Conservation (phyloP, 2,113 vertebrate genomes). For the Chauna torquata region DNA sequence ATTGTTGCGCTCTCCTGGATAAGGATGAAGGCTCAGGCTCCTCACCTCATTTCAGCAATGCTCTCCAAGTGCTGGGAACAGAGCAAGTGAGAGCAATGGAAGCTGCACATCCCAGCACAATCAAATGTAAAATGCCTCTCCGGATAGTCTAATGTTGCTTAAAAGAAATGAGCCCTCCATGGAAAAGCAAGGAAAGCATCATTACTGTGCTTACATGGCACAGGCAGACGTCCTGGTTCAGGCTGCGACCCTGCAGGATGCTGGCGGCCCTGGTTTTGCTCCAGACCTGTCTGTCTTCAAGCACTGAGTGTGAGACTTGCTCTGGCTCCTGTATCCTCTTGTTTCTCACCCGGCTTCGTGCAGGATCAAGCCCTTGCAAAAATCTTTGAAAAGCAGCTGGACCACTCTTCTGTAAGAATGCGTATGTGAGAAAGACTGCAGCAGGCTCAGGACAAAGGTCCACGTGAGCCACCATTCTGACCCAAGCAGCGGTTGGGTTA, state of each 20-base stretch:
- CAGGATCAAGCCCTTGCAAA: not conserved
- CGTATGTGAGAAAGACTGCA: not conserved
- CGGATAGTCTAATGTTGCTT: not conserved
- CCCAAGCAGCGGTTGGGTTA: not conserved
- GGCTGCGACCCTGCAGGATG: not conserved
- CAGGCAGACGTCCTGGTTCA: not conserved
- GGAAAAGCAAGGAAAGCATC: not conserved
- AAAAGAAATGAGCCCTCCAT: not conserved
- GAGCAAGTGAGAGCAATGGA: not conserved
- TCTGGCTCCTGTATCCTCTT: not conserved
- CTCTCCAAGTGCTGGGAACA: not conserved
- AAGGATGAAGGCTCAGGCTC: not conserved
- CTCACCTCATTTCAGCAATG: not conserved
- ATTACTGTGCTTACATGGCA: rapidly evolving
- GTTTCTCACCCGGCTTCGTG: rapidly evolving
- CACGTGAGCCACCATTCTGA: not conserved
- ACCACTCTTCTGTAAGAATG: no score
- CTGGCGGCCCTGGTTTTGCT: not conserved
- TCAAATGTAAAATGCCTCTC: not conserved
- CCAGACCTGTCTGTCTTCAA: not conserved
- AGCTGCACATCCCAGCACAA: not conserved
- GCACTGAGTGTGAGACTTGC: rapidly evolving
- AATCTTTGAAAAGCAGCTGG: not conserved
- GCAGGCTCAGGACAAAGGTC: not conserved
- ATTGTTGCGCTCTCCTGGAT: not conserved